Evolutionary conservation across 1,140 invertebrate species (phyloP).

Genomic region (Scaptodrosophila lebanonensis): DNA sequence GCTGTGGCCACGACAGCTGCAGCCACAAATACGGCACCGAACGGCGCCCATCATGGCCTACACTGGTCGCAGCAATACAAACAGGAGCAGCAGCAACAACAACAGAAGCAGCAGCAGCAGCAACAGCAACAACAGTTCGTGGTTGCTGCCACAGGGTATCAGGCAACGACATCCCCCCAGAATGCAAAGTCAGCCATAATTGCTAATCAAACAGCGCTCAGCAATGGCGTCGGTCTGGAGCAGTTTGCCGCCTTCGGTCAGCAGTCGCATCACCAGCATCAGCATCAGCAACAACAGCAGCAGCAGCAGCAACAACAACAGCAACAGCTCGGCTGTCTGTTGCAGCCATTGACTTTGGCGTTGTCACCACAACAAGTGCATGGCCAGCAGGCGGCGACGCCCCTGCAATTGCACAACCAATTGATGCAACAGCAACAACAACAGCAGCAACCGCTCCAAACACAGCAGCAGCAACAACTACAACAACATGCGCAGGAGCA

Average conservation of each 20-base stretch:
- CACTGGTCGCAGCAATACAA: conserved; percentile 67
- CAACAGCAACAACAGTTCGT: conserved; percentile 61
- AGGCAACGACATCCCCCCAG: conserved; percentile 66
- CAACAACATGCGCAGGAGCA: conserved; percentile 59
- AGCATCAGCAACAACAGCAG: conserved; percentile 78
- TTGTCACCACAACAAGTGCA: conserved; percentile 69
- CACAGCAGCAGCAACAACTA: conserved; percentile 49
- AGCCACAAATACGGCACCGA: conserved; percentile 25
- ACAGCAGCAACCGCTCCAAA: conserved; percentile 53
- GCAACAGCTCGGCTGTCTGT: conserved; percentile 47
- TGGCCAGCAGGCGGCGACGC: conserved; percentile 46
- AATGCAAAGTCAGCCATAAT: conserved; percentile 75
- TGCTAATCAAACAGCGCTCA: conserved; percentile 72
- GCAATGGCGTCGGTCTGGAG: conserved; percentile 24
- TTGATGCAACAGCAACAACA: conserved; percentile 62
- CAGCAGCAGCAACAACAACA: conserved; percentile 57
- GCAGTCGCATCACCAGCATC: conserved; percentile 58
- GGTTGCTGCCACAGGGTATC: conserved; percentile 46
- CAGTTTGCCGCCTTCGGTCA: conserved; percentile 37
- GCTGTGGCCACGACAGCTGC: conserved; percentile 47
- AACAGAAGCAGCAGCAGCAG: conserved; percentile 44
- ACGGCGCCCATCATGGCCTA: conserved; percentile 44
- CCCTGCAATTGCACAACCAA: conserved; percentile 64
- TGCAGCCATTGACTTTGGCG: conserved; percentile 65
- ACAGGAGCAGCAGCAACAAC: conserved; percentile 52